phyloP scores from a whole-genome alignment of 2,888 invertebrate genomes.

The Cryptophagus acutangulus region DNA sequence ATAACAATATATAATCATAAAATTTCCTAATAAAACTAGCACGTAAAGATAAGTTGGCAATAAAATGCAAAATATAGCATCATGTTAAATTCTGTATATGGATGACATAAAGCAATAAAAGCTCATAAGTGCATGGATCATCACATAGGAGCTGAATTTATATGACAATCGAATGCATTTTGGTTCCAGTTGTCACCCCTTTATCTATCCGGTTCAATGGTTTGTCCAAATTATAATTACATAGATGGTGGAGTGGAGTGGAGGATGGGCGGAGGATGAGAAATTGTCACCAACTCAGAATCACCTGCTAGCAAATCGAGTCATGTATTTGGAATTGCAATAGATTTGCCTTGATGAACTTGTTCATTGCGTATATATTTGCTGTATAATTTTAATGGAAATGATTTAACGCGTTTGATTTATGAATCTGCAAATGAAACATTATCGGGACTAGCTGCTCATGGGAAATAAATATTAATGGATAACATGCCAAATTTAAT shows the following conservation, averaged over 20 bases:
- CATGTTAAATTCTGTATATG: conserved; percentile 11
- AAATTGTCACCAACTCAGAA: conserved; percentile 9
- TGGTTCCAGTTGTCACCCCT: conserved; percentile 16
- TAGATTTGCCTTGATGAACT: conserved; percentile 18
- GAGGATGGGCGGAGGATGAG: too few relatives aligned
- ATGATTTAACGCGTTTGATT: conserved; percentile 20
- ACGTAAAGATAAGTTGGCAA: conserved; percentile 1
- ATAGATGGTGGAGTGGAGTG: too few relatives aligned
- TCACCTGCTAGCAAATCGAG: conserved; percentile 17
- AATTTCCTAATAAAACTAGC: neutral
- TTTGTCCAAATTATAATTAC: conserved; percentile 14
- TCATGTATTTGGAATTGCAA: conserved; percentile 12
- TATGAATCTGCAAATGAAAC: conserved; percentile 22
- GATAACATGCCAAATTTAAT: conserved; percentile 6
- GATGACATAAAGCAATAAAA: conserved; percentile 15
- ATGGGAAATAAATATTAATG: conserved; percentile 8
- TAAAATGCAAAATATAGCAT: conserved; percentile 10
- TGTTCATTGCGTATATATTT: conserved; percentile 21
- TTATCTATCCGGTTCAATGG: conserved; percentile 9
- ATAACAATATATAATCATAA: conserved; percentile 8
- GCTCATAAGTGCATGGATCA: conserved; percentile 12
- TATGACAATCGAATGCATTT: conserved; percentile 18
- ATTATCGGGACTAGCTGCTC: conserved; percentile 9
- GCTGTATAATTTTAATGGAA: conserved; percentile 21
- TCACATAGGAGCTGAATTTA: conserved; percentile 12